Conservation (phyloP, 2,113 vertebrate genomes). For the Ovis canadensis region DNA sequence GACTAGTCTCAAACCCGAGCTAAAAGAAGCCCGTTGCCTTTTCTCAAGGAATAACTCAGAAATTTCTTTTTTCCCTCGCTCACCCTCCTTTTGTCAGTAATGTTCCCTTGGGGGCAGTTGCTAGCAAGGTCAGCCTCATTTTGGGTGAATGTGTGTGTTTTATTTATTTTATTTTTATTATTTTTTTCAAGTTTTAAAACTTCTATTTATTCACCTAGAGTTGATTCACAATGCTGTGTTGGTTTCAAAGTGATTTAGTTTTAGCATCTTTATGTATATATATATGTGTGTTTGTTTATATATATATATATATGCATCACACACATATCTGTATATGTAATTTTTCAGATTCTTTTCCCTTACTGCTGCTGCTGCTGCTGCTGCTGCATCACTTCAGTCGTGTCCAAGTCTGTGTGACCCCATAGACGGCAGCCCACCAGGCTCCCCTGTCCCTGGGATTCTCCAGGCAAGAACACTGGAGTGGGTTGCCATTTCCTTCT, state of each 20-base stretch:
- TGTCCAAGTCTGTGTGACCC: rapidly evolving
- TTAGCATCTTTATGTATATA: background rate
- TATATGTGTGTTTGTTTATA: background rate
- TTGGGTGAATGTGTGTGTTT: background rate
- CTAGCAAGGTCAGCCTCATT: background rate
- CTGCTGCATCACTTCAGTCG: too few relatives aligned
- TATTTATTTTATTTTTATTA: background rate
- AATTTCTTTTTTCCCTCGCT: background rate
- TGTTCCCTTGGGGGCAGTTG: rapidly evolving
- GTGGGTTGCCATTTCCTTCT: too few relatives aligned
- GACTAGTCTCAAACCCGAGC: constrained; percentile 65
- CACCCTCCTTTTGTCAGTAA: background rate
- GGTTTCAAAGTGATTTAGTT: background rate
- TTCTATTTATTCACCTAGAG: background rate
- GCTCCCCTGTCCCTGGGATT: too few relatives aligned
- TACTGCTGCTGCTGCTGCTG: too few relatives aligned
- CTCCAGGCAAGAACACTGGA: too few relatives aligned
- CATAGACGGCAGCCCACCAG: too few relatives aligned
- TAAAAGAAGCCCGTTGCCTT: constrained; percentile 66
- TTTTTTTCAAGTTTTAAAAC: background rate
- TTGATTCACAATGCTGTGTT: background rate
- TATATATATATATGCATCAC: background rate
- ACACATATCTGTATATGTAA: background rate
- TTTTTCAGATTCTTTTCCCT: background rate
- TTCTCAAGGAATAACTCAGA: constrained; percentile 32